Percentiles rank a stretch among this genome's conserved stretches.
Conservation (phyloP, 2,888 invertebrate genomes). For the Platycheirus albimanus region DNA sequence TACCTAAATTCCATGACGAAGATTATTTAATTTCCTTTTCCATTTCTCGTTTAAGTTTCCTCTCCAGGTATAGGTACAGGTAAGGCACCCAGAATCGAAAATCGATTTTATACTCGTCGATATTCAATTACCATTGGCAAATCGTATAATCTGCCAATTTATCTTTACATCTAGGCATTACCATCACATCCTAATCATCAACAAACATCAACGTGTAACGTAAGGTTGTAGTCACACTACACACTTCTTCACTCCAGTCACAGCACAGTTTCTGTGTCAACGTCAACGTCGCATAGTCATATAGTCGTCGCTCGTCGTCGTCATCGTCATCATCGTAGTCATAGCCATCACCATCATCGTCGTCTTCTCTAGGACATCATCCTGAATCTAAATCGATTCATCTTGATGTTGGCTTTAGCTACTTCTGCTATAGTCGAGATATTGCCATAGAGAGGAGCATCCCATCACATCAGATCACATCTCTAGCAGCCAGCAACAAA, state of each 20-base stretch:
- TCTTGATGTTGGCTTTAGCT: conserved; percentile 21
- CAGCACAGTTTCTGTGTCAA: conserved; percentile 19
- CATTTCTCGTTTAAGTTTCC: conserved; percentile 17
- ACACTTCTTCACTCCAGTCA: conserved; percentile 11
- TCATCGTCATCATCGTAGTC: not conserved
- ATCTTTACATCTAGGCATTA: conserved; percentile 68
- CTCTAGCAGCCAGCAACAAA: conserved; percentile 23
- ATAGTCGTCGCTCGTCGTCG: not conserved
- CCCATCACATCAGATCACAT: not conserved
- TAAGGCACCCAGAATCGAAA: conserved; percentile 25
- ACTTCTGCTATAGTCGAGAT: not conserved
- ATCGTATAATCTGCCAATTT: conserved; percentile 70
- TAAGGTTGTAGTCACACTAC: conserved; percentile 7
- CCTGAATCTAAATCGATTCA: conserved; percentile 27
- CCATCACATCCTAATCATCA: conserved; percentile 67
- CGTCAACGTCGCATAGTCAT: not conserved
- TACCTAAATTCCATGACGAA: conserved; percentile 16
- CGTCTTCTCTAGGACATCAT: conserved; percentile 45
- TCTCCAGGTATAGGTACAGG: too few species aligned
- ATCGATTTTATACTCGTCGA: conserved; percentile 64
- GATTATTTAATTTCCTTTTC: conserved; percentile 62
- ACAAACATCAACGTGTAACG: conserved; percentile 55
- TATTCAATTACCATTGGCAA: conserved; percentile 71
- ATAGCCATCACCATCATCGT: too few species aligned
- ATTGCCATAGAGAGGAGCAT: not conserved